Percentiles rank a stretch among this genome's conserved stretches.
These are phyloP conservation scores for Achatina immaculata DNA, from an alignment of 1,140 invertebrate species.

Conservation along the genomic window DNA sequence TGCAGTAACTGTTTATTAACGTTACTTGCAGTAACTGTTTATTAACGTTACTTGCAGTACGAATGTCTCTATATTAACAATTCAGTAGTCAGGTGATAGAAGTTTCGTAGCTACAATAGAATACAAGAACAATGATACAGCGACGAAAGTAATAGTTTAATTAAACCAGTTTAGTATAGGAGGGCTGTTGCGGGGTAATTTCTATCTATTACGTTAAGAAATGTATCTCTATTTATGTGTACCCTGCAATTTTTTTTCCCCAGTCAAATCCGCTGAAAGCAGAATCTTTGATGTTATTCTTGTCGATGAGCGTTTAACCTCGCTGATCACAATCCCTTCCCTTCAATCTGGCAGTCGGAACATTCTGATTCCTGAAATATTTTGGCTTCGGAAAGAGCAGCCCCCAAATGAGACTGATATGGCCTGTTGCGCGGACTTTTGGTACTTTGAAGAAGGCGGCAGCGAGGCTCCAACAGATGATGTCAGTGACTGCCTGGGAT, in stretches of 20 bases:
- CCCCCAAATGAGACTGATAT: background rate
- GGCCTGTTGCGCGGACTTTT: background rate
- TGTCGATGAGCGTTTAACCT: background rate
- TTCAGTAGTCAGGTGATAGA: too few relatives aligned
- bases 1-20: too few relatives aligned
- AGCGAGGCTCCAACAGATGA: background rate
- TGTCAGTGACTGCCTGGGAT: background rate
- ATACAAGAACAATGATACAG: too few relatives aligned
- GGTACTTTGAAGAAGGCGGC: background rate
- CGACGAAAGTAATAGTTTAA: too few relatives aligned
- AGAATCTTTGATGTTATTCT: background rate
- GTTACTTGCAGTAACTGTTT: too few relatives aligned
- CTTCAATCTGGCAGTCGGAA: background rate
- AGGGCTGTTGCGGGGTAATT: too few relatives aligned
- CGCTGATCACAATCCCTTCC: background rate
- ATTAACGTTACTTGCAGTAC: too few relatives aligned
- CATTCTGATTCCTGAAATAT: background rate
- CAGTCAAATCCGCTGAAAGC: background rate
- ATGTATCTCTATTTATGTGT: too few relatives aligned
- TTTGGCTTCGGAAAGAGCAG: background rate
- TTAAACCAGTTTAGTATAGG: too few relatives aligned
- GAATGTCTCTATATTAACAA: too few relatives aligned
- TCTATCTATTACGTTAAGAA: too few relatives aligned
- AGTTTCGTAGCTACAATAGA: too few relatives aligned
- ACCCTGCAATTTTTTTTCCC: background rate